Evolutionary conservation across 2,797 vertebrate genomes (phyloP), one percentile per base, ranked within the genome.

Genomic region (Apogon hyalosoma): DNA sequence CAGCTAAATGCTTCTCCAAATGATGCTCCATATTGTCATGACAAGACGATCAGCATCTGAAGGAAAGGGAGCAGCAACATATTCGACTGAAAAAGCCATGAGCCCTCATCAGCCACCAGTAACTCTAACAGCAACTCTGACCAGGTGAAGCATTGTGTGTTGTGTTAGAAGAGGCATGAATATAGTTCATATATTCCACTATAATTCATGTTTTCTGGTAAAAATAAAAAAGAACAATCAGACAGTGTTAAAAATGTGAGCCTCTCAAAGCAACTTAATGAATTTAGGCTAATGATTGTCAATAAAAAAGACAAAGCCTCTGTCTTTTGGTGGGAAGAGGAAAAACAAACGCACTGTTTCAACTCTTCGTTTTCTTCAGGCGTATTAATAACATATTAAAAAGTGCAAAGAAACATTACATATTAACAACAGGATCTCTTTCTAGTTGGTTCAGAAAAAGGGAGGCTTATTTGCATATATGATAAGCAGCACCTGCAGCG

Each of bases 391-490:
- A 85, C 58, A 77, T 45, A 80, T 71, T 69, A 55, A 87, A 92
- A 92, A 89, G 81, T 92, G 90, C 82, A 88, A 90, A 92, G 69
- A 83, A 90, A 87, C 24, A 59, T 73, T 66, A 79, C 39, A 77
- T 78, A 69, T 61, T 56, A 68, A 78, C 75, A 81, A 79, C 63
- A 85, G 55, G 79, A 73, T 73, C 66, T 82, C 76, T 85, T 82
- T 85, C 76, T 80, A 82, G 81, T 86, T 53, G 51, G 64, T 91
- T 88, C 79, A 84, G 84, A 89, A 92, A 91, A 91, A 90, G 81
- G 83, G 76, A 92, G 88, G 90, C 87, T 89, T 93, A 88, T 90
- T 95, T 95, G 94, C 94, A 94, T 94, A 95, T 94, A 93, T 92
- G 88, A 91, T 85, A 90, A 93, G 93, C 93, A 94, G 94, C 94